Conservation (phyloP, 2,888 invertebrate genomes). For the Cybosia mesomella region DNA sequence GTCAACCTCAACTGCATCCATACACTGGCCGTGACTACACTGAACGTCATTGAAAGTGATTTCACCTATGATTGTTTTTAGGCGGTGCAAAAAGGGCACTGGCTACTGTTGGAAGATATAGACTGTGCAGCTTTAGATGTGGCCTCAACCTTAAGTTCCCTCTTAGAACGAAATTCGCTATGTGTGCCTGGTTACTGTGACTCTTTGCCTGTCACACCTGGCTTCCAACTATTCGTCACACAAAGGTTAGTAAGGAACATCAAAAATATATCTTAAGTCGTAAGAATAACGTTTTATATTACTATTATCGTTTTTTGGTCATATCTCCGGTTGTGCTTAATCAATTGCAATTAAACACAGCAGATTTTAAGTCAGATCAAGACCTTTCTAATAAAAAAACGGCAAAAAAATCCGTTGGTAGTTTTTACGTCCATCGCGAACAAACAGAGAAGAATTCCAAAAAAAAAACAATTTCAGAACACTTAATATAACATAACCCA, state of each 20-base stretch:
- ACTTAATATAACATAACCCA: too few species aligned
- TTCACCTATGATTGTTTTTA: conserved; percentile 62
- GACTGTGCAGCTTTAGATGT: conserved; percentile 98
- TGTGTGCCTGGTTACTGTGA: conserved; percentile 96
- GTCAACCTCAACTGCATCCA: neutral
- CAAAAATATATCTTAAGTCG: neutral
- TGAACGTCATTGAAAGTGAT: neutral
- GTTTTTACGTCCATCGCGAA: too few species aligned
- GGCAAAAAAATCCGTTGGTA: too few species aligned
- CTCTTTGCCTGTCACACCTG: conserved; percentile 92
- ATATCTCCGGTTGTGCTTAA: too few species aligned
- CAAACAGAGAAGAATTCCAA: too few species aligned
- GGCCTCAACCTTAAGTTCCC: conserved; percentile 93
- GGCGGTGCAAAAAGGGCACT: conserved; percentile 94
- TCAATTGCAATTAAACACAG: too few species aligned
- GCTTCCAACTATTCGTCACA: conserved; percentile 97
- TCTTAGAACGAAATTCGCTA: conserved; percentile 93
- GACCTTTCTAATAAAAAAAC: too few species aligned
- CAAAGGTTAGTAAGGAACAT: conserved; percentile 87
- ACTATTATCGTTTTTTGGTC: too few species aligned
- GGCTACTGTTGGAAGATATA: conserved; percentile 98
- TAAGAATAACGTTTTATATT: conserved; percentile 5
- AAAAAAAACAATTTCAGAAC: too few species aligned
- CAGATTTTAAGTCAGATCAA: too few species aligned
- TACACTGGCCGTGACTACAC: neutral